These are phyloP conservation scores for Bactericera cockerelli DNA, from an alignment of 1,140 invertebrate genomes.

Conservation along the genomic window DNA sequence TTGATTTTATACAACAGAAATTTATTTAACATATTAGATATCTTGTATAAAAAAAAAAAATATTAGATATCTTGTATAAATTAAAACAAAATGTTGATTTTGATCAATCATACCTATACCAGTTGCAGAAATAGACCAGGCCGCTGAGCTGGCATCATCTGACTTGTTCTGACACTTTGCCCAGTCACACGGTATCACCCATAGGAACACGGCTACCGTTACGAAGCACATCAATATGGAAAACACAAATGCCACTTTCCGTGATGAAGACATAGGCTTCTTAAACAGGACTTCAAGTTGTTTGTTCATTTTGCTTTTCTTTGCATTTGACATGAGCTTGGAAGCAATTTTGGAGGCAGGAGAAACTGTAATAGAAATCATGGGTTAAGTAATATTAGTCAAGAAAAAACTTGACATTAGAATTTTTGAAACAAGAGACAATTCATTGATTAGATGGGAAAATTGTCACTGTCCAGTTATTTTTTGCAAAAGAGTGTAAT, in stretches of 20 bases:
- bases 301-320: slow-evolving; percentile 7
- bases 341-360: neutral
- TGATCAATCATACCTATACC: slow-evolving; percentile 43
- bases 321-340: neutral
- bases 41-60: too few relatives aligned
- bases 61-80: too few relatives aligned
- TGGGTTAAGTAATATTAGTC: too few relatives aligned
- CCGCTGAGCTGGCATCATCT: slow-evolving; percentile 35
- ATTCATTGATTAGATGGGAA: too few relatives aligned
- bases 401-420: too few relatives aligned
- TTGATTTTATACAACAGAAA: too few relatives aligned
- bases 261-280: slow-evolving; percentile 36
- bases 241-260: slow-evolving; percentile 44
- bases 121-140: slow-evolving; percentile 51
- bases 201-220: slow-evolving; percentile 52
- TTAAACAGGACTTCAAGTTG: slow-evolving; percentile 15
- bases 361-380: neutral
- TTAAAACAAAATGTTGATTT: too few relatives aligned
- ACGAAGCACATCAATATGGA: slow-evolving; percentile 52
- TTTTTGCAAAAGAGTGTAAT: too few relatives aligned
- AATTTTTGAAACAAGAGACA: too few relatives aligned
- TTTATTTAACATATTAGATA: too few relatives aligned
- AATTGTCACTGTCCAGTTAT: too few relatives aligned
- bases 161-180: slow-evolving; percentile 39
- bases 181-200: slow-evolving; percentile 53